Evolutionary conservation across 1,140 invertebrate species (phyloP).

Genomic region (Cotesia typhae): DNA sequence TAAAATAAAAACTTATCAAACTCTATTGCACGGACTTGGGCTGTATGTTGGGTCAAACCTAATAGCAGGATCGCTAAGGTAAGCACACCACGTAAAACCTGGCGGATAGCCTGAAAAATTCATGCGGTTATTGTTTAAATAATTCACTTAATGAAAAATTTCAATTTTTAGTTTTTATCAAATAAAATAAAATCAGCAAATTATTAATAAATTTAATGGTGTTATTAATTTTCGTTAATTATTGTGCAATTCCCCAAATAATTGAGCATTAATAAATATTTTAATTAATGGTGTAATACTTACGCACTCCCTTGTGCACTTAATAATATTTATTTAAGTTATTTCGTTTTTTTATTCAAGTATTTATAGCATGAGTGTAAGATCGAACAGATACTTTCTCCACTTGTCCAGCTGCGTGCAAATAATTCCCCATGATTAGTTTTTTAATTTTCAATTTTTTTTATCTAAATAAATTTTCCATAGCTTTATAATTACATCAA

Average conservation of each 20-base stretch:
- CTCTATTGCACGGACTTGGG: slow-evolving; percentile 20
- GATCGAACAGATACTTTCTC: slow-evolving; percentile 51
- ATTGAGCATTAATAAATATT: neutral
- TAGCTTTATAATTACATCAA: slow-evolving; percentile 9
- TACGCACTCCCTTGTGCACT: neutral
- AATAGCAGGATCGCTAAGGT: slow-evolving; percentile 56
- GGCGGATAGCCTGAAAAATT: slow-evolving; percentile 63
- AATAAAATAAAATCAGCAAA: slow-evolving; percentile 27
- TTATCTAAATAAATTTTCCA: neutral
- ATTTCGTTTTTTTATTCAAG: slow-evolving; percentile 40
- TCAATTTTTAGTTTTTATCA: too few relatives aligned
- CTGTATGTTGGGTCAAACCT: slow-evolving; percentile 43
- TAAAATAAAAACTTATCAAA: slow-evolving; percentile 10
- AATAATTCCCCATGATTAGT: slow-evolving; percentile 52
- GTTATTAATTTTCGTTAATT: neutral
- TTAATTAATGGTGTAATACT: slow-evolving; percentile 4
- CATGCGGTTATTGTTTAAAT: slow-evolving; percentile 31
- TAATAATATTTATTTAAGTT: neutral
- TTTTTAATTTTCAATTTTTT: slow-evolving; percentile 30
- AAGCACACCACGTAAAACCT: slow-evolving; percentile 64
- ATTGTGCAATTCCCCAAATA: neutral
- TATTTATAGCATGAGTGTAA: slow-evolving; percentile 51
- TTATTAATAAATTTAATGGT: neutral
- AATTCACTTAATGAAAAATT: slow-evolving; percentile 1
- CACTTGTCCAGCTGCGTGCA: slow-evolving; percentile 62